phyloP scores from a whole-genome alignment of 2,888 invertebrate species.

The Watsonalla binaria region DNA sequence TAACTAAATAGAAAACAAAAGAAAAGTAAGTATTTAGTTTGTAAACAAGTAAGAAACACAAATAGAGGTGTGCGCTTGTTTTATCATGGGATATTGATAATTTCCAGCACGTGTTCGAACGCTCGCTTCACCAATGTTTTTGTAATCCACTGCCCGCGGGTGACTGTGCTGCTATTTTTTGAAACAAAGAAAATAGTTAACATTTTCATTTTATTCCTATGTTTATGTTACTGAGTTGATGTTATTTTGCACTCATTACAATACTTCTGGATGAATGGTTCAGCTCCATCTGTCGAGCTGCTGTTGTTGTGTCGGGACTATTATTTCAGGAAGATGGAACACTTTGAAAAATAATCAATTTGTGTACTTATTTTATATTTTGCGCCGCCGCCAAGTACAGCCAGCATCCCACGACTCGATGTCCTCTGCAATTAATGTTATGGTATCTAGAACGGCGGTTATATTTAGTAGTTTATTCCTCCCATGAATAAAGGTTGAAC shows the following conservation, averaged over 20 bases:
- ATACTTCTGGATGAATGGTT: too few relatives aligned
- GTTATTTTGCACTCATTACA: background rate
- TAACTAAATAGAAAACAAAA: background rate
- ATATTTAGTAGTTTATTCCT: too few relatives aligned
- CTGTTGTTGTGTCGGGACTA: too few relatives aligned
- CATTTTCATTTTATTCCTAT: slow-evolving; percentile 9
- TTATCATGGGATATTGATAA: slow-evolving; percentile 77
- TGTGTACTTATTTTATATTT: too few relatives aligned
- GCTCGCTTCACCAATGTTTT: slow-evolving; percentile 31
- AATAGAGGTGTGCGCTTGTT: slow-evolving; percentile 57
- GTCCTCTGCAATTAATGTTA: too few relatives aligned
- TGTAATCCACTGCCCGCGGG: slow-evolving; percentile 43
- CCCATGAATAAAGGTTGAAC: too few relatives aligned
- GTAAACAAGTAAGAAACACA: slow-evolving; percentile 61
- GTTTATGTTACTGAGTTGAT: background rate
- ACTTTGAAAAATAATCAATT: too few relatives aligned
- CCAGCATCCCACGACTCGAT: too few relatives aligned
- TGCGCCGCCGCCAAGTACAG: too few relatives aligned
- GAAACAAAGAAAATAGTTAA: slow-evolving; percentile 39
- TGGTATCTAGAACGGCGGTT: too few relatives aligned
- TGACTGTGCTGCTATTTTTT: slow-evolving; percentile 30
- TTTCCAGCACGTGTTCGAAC: slow-evolving; percentile 55
- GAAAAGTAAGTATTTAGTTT: slow-evolving; percentile 42
- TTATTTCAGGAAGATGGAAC: too few relatives aligned
- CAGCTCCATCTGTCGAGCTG: too few relatives aligned